Percentiles rank a stretch among this genome's conserved stretches.
Evolutionary conservation across 1,140 invertebrate genomes (phyloP).

Genomic region (Orius insidiosus): DNA sequence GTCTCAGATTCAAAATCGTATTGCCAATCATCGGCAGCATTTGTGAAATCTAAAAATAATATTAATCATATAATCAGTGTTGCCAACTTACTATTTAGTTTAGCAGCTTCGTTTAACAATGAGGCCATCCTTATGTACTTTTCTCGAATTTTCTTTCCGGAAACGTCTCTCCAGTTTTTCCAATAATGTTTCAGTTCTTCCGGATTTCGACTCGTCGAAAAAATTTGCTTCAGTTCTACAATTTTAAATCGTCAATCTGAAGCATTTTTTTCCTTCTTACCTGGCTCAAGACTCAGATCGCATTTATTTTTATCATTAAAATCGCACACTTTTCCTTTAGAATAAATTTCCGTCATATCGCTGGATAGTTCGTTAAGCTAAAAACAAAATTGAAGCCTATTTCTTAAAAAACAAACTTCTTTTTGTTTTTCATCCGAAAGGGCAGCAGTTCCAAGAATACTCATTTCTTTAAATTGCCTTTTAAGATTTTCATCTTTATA

Average conservation of each 20-base stretch:
- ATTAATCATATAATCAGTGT: neutral
- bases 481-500: slow-evolving; percentile 39
- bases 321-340: slow-evolving; percentile 60
- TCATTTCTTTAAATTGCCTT: slow-evolving; percentile 45
- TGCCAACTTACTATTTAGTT: slow-evolving; percentile 40
- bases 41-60: slow-evolving; percentile 31
- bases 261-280: slow-evolving; percentile 39
- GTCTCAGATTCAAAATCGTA: slow-evolving; percentile 40
- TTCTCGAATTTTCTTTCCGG: slow-evolving; percentile 48
- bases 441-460: slow-evolving; percentile 43
- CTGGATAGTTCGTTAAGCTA: slow-evolving; percentile 10
- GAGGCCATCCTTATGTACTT: slow-evolving; percentile 54
- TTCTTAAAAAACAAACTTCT: slow-evolving; percentile 17
- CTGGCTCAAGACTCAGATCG: slow-evolving; percentile 55
- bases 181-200: slow-evolving; percentile 57
- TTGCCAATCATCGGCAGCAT: slow-evolving; percentile 42
- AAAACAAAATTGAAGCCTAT: neutral
- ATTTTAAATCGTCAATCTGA: too few species aligned
- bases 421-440: slow-evolving; percentile 29
- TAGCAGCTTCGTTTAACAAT: slow-evolving; percentile 63
- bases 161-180: slow-evolving; percentile 54
- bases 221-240: slow-evolving; percentile 46
- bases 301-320: slow-evolving; percentile 46
- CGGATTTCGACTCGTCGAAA: slow-evolving; percentile 46
- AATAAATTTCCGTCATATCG: slow-evolving; percentile 57